Evolutionary conservation across 2,113 vertebrate species (phyloP).

Genomic region (Oreocharis arfaki): DNA sequence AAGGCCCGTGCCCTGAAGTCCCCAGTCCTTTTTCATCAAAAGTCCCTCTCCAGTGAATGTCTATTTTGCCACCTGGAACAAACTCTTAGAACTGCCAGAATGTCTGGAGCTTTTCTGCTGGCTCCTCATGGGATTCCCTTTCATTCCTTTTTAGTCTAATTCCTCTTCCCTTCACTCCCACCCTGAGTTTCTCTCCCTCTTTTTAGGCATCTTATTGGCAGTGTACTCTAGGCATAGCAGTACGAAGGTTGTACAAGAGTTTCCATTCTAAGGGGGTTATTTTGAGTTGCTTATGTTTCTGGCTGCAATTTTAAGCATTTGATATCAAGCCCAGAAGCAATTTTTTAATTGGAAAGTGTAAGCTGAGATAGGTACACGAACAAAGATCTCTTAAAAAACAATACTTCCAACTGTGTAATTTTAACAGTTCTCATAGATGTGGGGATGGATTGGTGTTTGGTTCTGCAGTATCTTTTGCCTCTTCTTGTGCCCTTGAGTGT

Average conservation of each 20-base stretch:
- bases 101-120: constrained; percentile 31
- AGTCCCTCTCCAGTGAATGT: neutral
- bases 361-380: constrained; percentile 35
- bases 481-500: neutral
- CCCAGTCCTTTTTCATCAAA: constrained; percentile 17
- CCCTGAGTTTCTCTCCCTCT: constrained; percentile 31
- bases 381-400: constrained; percentile 19
- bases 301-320: constrained; percentile 43
- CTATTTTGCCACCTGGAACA: constrained; percentile 52
- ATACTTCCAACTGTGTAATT: neutral
- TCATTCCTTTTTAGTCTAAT: constrained; percentile 33
- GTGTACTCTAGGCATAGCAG: neutral
- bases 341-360: constrained; percentile 56
- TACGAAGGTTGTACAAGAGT: neutral
- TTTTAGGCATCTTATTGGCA: constrained; percentile 53
- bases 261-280: constrained; percentile 42
- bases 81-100: constrained; percentile 30
- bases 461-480: neutral
- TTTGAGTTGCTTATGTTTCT: constrained; percentile 53
- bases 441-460: neutral
- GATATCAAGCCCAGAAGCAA: constrained; percentile 52
- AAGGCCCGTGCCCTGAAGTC: neutral
- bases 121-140: constrained; percentile 46
- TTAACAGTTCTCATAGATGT: neutral
- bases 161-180: constrained; percentile 34